Evolutionary conservation across 1,140 invertebrate species (phyloP), one percentile per base, ranked within the genome.

Genomic region (Panagrolaimus sp.): DNA sequence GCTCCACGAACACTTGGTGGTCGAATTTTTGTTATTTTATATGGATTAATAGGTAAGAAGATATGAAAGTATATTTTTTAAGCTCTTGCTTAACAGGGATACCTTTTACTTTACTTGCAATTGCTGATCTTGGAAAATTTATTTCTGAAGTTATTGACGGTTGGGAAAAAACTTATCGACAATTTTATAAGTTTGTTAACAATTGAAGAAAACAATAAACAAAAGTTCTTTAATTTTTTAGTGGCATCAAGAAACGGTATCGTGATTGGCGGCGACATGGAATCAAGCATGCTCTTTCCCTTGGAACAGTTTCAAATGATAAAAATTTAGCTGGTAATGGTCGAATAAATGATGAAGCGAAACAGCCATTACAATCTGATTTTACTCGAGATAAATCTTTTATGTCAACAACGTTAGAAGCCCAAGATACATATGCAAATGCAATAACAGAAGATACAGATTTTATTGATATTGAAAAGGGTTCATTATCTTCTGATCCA

Each of bases 61-160:
- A n/a, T n/a, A n/a, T n/a, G n/a, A n/a, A n/a, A n/a, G n/a, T n/a
- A n/a, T n/a, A n/a, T n/a, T 26, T 15, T 24, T 26, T 38, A 43
- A n/a, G n/a, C n/a, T n/a, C n/a, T n/a, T n/a, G n/a, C n/a, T n/a
- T 65, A 43, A 44, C 17, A 62, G 73, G 73, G 15, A 70, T 76
- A 24, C 75, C 75, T 14, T 77, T 77, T 32, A 75, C 75, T 21
- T 46, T 77, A 43, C 63, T 77, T 12, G 75, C 75, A 26, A 77
- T 77, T 43, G 75, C 75, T 47, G 75, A 77, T 71, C 58, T 77
- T 45, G 75, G 75, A 1, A 75, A 76, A 67, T 77, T 77, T 62
- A 47, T 77, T 9, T 79, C 77, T 21, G 75, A 77, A 65, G 63
- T 77, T 15, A 66, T 77, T 28, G 77, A 76, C 14, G 64, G 70